Evolutionary conservation across 2,888 invertebrate genomes (phyloP), one percentile per base, ranked within the genome.

Genomic region (Crematogaster levior): DNA sequence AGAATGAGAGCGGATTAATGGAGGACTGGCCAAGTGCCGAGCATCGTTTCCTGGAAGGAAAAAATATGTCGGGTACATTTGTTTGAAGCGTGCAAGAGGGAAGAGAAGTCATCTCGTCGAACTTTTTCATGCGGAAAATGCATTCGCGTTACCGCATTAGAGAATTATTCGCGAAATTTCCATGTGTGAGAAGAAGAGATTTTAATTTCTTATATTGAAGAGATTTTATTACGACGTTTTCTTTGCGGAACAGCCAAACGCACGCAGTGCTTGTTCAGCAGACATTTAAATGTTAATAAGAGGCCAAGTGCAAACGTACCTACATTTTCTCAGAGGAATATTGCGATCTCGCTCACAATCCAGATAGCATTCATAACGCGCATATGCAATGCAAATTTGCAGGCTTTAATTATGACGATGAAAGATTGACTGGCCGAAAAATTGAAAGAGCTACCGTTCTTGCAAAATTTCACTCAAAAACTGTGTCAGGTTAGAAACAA

Each of bases 1-100:
- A 77, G 73, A 73, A 51, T 60, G 75, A 34, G 72, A 58, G 24
- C 51, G 56, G 48, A 70, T 46, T 72, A 80, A 72, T 48, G 27
- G 37, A 7, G 34, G 68, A 21, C 46, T 0, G 73, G 21, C 70
- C 27, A 60, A 58, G 58, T n/a, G 72, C 80, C 46, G 34, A 43
- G 9, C 24, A 12, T 10, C 18, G 37, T 53, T 65, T 3, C 12
- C 21, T 34, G 6, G 21, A 43, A 43, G 30, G 12, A 24, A 30
- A 77, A 77, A 56, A 18, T n/a, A 30, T 27, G 37, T 30, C 43
- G 21, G 2, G 30, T n/a, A 6, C 66, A 56, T 77, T 66, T 56
- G 43, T 56, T 77, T 21, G 51, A 43, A 9, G 27, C 34, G 34
- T 34, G 34, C 34, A 34, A 6, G 34, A 34, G 34, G 6, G 34